Evolutionary conservation across 2,113 vertebrate species (phyloP).

Genomic region (Pteruthius melanotis): DNA sequence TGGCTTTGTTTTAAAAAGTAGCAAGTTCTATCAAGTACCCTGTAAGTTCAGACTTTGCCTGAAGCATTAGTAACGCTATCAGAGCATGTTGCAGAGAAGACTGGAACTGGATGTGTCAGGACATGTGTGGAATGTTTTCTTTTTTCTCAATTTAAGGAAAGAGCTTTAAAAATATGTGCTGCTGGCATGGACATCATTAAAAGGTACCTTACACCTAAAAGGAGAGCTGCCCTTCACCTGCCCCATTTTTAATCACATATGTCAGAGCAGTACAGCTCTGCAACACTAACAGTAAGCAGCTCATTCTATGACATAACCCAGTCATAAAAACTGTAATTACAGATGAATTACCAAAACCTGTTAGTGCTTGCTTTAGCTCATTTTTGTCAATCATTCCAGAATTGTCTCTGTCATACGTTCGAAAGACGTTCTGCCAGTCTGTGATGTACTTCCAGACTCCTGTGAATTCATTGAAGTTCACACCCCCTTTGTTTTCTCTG

Average conservation of each 20-base stretch:
- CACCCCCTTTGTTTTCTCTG: conserved; percentile 94
- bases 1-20: neutral
- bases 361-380: conserved; percentile 94
- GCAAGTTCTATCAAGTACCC: neutral
- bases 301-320: neutral
- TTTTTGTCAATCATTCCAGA: conserved; percentile 97
- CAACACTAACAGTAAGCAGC: neutral
- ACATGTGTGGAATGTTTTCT: neutral
- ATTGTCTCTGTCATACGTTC: conserved; percentile 95
- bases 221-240: neutral
- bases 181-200: neutral
- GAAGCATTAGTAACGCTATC: neutral
- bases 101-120: neutral
- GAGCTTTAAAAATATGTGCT: neutral
- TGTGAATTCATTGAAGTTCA: conserved; percentile 95
- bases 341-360: conserved; percentile 92
- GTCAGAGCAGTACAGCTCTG: neutral
- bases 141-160: neutral
- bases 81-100: neutral
- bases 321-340: conserved; percentile 21
- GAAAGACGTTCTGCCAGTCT: conserved; percentile 98
- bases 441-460: conserved; percentile 99
- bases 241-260: neutral
- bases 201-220: neutral
- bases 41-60: neutral